Conservation (phyloP, 2,113 vertebrate genomes). For the Myocastor coypus region DNA sequence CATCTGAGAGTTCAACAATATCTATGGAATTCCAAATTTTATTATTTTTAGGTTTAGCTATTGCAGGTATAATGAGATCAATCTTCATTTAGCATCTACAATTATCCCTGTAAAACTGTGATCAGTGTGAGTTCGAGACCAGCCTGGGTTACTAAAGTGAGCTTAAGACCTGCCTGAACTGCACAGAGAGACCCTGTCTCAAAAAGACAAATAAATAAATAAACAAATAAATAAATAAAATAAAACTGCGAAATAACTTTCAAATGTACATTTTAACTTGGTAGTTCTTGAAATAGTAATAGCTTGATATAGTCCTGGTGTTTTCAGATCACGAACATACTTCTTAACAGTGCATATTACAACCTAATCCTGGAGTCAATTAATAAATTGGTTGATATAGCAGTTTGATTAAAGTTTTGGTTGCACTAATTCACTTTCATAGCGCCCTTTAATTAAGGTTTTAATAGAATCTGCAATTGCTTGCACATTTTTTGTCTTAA, state of each 20-base stretch:
- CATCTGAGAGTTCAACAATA: neutral
- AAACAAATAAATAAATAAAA: no score
- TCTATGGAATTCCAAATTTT: conserved; percentile 18
- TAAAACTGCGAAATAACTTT: conserved; percentile 19
- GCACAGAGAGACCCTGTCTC: no score
- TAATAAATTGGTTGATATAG: conserved; percentile 82
- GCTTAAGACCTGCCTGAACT: no score
- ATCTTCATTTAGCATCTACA: conserved; percentile 8
- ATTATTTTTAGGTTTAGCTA: neutral
- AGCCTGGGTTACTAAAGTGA: no score
- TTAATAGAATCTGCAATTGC: conserved; percentile 77
- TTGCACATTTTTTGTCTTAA: conserved; percentile 76
- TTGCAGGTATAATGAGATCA: neutral
- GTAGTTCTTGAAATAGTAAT: conserved; percentile 55
- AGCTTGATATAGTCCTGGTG: conserved; percentile 24
- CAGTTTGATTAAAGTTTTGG: conserved; percentile 82
- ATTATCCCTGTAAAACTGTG: conserved; percentile 2
- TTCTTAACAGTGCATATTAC: conserved; percentile 73
- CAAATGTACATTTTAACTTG: neutral
- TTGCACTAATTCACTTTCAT: conserved; percentile 76
- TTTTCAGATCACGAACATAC: conserved; percentile 66
- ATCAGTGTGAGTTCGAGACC: no score
- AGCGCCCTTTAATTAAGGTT: conserved; percentile 83
- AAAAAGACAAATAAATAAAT: no score
- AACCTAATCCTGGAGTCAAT: conserved; percentile 80